Evolutionary conservation across 2,888 invertebrate genomes (phyloP).

Genomic region (Zelleria hepariella): DNA sequence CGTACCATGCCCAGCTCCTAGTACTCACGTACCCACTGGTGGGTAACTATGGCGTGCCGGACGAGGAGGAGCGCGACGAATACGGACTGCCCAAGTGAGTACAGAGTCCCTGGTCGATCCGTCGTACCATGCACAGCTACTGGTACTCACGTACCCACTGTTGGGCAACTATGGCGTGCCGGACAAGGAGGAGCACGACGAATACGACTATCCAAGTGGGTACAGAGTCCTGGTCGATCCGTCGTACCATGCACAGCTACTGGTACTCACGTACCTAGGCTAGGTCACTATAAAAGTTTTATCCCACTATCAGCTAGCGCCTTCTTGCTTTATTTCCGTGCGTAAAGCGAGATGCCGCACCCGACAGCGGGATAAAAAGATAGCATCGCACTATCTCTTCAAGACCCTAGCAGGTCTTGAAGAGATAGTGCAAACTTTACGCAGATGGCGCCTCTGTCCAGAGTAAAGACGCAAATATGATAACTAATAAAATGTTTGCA

Average conservation of each 20-base stretch:
- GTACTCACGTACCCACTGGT: slow-evolving; percentile 97
- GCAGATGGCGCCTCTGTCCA: too few relatives aligned
- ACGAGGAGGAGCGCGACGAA: slow-evolving; percentile 77
- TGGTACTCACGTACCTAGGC: slow-evolving; percentile 96
- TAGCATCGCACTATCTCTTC: too few relatives aligned
- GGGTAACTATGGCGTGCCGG: slow-evolving; percentile 97
- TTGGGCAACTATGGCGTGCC: slow-evolving; percentile 99
- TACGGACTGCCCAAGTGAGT: slow-evolving; percentile 79
- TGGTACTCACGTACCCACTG: slow-evolving; percentile 96
- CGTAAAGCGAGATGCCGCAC: too few relatives aligned
- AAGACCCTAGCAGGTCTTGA: too few relatives aligned
- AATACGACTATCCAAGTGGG: slow-evolving; percentile 79
- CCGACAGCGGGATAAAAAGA: too few relatives aligned
- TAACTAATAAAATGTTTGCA: too few relatives aligned
- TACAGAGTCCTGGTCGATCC: slow-evolving; percentile 86
- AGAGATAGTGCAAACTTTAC: too few relatives aligned
- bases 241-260: slow-evolving; percentile 94
- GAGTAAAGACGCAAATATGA: too few relatives aligned
- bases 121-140: slow-evolving; percentile 94
- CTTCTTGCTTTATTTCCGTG: too few relatives aligned
- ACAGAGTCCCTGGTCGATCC: slow-evolving; percentile 86
- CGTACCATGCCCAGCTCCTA: slow-evolving; percentile 94
- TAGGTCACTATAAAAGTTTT: too few relatives aligned
- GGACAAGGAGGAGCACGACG: slow-evolving; percentile 75
- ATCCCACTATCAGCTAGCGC: too few relatives aligned